phyloP scores from a whole-genome alignment of 2,797 vertebrate genomes.

The Crypturellus tataupa region DNA sequence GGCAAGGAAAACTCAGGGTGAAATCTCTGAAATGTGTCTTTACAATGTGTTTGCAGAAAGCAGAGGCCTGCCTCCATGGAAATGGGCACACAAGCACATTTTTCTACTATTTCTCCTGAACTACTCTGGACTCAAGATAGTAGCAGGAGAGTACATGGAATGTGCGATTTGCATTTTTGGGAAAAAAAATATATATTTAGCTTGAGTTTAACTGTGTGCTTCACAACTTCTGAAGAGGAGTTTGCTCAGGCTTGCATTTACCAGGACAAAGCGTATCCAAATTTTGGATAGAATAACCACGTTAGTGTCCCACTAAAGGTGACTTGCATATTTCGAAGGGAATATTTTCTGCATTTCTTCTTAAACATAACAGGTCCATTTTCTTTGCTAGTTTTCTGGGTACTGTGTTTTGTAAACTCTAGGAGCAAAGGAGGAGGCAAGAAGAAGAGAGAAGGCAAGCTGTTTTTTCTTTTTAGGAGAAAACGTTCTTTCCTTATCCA shows the following conservation, averaged over 20 bases:
- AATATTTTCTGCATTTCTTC: neutral
- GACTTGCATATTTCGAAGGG: neutral
- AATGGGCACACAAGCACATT: neutral
- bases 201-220: neutral
- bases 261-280: neutral
- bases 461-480: neutral
- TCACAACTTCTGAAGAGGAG: neutral
- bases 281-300: neutral
- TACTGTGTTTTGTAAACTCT: neutral
- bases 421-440: neutral
- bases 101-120: neutral
- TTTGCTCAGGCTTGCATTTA: neutral
- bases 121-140: neutral
- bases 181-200: neutral
- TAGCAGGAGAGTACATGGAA: neutral
- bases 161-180: neutral
- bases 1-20: neutral
- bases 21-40: neutral
- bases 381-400: neutral
- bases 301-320: neutral
- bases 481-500: neutral
- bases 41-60: constrained; percentile 11
- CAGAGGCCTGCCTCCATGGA: fast-evolving
- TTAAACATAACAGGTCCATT: neutral
- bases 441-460: neutral